Evolutionary conservation across 2,113 vertebrate species (phyloP), one percentile per base, ranked within the genome.

Genomic region (Turdus rufiventris): DNA sequence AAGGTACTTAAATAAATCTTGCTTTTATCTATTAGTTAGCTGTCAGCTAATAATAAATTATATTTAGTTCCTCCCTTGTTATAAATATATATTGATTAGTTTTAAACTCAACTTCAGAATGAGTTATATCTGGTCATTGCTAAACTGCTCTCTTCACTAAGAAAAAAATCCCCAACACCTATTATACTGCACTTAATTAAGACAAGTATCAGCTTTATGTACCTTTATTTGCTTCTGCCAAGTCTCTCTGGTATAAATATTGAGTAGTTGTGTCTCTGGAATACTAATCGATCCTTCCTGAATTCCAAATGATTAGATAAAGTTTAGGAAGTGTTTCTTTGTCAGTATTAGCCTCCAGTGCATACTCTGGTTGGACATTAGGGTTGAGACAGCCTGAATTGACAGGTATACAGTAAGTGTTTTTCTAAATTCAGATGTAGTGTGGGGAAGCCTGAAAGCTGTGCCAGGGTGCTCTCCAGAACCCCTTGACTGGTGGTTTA

Each of bases 181-280:
- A 98, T 98, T 98, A 98, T 97, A 97, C 96, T 94, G 94, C 97
- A 97, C 98, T 98, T 98, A 98, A 99, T 99, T 98, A 99, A 98
- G 98, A 98, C 96, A 96, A 98, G 97, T 97, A 96, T 95, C 91
- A 93, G 96, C 98, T 98, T 97, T 98, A 98, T 97, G 97, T 97
- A 96, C 97, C 97, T 97, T 98, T 98, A 98, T 98, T 98, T 97
- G 97, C 97, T 96, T 96, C 95, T 94, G 97, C 94, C 96, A 97
- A 91, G 95, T 98, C 98, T 98, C 98, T 93, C 8, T 96, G 97
- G 97, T 95, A 95, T 98, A 98, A 98, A 98, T 98, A 99, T 98
- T 96, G 98, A 99, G 96, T 96, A 67, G 95, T 88, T 91, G 75
- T 94, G 77, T 96, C 96, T 85, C 96, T 70, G 92, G 96, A 96